Base-by-base conservation (phyloP, 2,888 invertebrate species). In the Imbricaverruca yamaguchii region DNA sequence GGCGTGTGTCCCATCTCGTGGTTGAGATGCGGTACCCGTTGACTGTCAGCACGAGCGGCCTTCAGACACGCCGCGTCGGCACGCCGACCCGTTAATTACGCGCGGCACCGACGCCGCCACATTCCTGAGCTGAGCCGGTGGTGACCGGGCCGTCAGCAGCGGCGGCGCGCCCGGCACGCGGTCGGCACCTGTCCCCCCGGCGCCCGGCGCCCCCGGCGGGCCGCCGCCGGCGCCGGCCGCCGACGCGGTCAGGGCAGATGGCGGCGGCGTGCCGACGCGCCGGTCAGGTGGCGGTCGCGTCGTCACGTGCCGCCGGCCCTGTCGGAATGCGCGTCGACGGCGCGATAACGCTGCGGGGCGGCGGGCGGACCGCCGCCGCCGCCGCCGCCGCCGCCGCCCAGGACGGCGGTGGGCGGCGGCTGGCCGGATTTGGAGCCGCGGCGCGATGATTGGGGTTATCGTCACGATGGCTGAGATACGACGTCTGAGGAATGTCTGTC, bases 321-420 rank as follows among this genome's bases (percentile, higher is more conserved):
- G 39, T 15, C 15, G 69, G 69, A 69, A 69, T 69, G 69, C 69
- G 69, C 69, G 69, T 69, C 69, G 67, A 0, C 67, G 23, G 4
- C 23, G 67, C 69, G 69, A 69, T 69, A 69, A 69, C 69, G 39
- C 39, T 39, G 39, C 69, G 69, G 69, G 15, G 69, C 39, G 15
- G 69, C 13, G 39, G 4, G 39, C 39, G 4, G 39, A 39, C 15
- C 69, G 69, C 25, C 69, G 69, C 69, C 39, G 39, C 7, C 39
- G 39, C 2, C 39, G n/a, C 15, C 69, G 69, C 25, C 69, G 69
- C 69, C 39, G 39, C 7, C 39, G 39, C 2, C 39, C 39, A 39
- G 39, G 2, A 39, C 39, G 39, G 1, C 39, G 39, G 39, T 39
- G 39, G 39, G 39, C 39, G 2, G 39, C 39, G 1, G 39, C 1